Base-by-base conservation (phyloP, 2,113 vertebrate genomes). In the Dipodomys spectabilis region DNA sequence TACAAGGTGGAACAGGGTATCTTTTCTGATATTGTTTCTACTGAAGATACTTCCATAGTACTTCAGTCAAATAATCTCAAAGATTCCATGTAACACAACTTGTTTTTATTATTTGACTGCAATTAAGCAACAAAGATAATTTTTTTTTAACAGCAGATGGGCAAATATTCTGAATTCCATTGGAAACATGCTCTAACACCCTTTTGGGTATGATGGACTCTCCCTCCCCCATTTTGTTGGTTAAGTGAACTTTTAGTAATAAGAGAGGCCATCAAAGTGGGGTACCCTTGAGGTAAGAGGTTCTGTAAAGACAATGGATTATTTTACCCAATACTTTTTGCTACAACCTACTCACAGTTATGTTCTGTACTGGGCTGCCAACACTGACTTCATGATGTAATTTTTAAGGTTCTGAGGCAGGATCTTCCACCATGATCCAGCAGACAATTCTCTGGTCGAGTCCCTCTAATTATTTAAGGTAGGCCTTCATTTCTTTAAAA, bases 401-500 rank as follows among this genome's bases (percentile, higher is more conserved):
- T 82, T 96, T 97, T 80, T 84, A 88, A 75, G 88, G 60, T 18
- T 78, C 78, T 53, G 71, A 57, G 67, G 81, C 44, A 23, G 87
- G 57, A 9, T 20, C 23, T 94, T 93, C 74, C 64, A 83, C 82
- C 64, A 35, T 88, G 71, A 90, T 77, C 93, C 81, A 75, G 72
- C 78, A 97, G 94, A 69, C 79, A 88, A 60, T 94, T 15, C 80
- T 20, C 2, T 65, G 72, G 69, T 16, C 82, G 90, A 90, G 94
- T 93, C 92, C 78, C 87, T 91, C 73, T 88, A 92, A 94, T 95
- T 93, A 91, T 89, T 65, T 89, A 95, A 98, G 97, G 93, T 97
- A 96, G 97, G 93, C 92, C 97, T 93, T 91, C 96, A 87, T 94
- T 95, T 92, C 96, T 95, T 94, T 94, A 90, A 98, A 57, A 98